phyloP scores from a whole-genome alignment of 2,797 vertebrate species.

The Sebastes reedi region DNA sequence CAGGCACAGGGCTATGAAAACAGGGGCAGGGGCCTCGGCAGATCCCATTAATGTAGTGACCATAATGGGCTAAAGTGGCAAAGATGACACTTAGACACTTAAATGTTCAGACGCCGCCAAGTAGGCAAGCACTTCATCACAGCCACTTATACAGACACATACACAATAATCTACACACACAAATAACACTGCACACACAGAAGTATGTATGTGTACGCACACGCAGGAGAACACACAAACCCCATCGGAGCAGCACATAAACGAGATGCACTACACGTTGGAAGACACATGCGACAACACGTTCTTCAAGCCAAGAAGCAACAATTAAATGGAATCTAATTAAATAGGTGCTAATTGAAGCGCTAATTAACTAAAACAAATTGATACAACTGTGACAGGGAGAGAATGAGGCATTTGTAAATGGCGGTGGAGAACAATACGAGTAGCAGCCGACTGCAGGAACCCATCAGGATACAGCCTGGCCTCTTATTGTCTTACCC shows the following conservation, averaged over 20 bases:
- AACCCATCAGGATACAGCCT: slow-evolving; percentile 5
- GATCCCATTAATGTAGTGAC: slow-evolving; percentile 69
- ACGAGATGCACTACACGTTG: neutral
- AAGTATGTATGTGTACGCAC: neutral
- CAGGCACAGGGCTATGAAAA: slow-evolving; percentile 52
- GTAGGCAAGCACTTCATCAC: neutral
- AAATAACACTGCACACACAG: neutral
- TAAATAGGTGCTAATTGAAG: slow-evolving; percentile 55
- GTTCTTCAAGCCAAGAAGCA: slow-evolving; percentile 38
- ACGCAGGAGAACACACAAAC: neutral
- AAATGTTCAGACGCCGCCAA: slow-evolving; percentile 18
- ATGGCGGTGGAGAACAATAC: slow-evolving; percentile 22
- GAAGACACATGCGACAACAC: slow-evolving; percentile 7
- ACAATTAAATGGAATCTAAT: slow-evolving; percentile 46
- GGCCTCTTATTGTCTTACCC: slow-evolving; percentile 46
- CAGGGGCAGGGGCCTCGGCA: slow-evolving; percentile 46
- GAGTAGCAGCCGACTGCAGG: slow-evolving; percentile 2
- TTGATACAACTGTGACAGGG: slow-evolving; percentile 41
- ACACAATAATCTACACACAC: neutral
- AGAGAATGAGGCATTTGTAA: slow-evolving; percentile 40
- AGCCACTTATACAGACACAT: neutral
- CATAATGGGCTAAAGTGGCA: slow-evolving; percentile 59
- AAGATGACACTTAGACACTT: slow-evolving; percentile 45
- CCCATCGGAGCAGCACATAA: neutral
- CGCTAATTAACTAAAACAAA: slow-evolving; percentile 50